Evolutionary conservation across 1,140 invertebrate genomes (phyloP).

Genomic region (Diorhabda sublineata): DNA sequence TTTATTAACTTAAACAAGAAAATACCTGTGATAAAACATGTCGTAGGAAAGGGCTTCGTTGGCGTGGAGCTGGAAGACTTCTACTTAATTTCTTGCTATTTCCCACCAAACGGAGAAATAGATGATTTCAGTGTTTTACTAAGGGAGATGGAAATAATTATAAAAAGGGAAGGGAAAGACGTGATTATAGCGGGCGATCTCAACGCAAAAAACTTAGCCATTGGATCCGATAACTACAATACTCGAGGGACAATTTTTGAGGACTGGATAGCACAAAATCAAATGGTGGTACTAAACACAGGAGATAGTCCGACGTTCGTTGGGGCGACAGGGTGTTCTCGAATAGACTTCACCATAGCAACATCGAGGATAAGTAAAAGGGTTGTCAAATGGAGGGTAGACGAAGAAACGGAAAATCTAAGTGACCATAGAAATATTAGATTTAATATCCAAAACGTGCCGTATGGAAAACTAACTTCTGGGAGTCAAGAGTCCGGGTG

Average conservation of each 20-base stretch:
- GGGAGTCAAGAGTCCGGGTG: too few species aligned
- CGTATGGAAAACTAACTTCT: too few species aligned
- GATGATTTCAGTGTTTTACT: background rate
- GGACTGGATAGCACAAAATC: slow-evolving; percentile 1
- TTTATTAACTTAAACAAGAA: too few species aligned
- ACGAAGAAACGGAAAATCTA: background rate
- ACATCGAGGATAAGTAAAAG: background rate
- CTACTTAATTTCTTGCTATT: background rate
- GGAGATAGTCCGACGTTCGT: background rate
- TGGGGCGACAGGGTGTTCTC: background rate
- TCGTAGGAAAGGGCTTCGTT: background rate
- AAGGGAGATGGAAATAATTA: background rate
- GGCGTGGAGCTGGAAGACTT: background rate
- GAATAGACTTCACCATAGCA: background rate
- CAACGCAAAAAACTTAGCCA: background rate
- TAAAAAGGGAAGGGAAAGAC: background rate
- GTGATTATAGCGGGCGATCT: background rate
- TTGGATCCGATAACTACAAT: background rate
- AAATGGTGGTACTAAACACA: background rate
- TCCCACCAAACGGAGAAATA: background rate
- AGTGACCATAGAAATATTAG: too few species aligned
- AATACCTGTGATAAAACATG: too few species aligned
- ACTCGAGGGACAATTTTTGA: background rate
- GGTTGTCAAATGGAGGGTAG: background rate
- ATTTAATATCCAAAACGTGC: too few species aligned